Percentiles rank a stretch among this genome's conserved stretches.
These are phyloP conservation scores for Neotoma lepida DNA, from an alignment of 2,113 vertebrate species.

Conservation along the genomic window DNA sequence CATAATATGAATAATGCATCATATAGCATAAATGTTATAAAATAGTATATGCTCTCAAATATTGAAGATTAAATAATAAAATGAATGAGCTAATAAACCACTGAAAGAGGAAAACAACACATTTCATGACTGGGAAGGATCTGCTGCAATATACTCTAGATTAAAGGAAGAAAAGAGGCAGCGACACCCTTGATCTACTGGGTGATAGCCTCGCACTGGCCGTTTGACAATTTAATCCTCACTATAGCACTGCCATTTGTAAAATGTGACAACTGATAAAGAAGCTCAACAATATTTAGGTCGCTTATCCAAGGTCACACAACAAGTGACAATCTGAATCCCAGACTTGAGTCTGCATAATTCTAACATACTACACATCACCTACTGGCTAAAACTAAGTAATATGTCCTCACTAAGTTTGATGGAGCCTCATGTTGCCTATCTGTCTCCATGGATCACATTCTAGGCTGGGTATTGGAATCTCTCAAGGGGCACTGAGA, in stretches of 20 bases:
- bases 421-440: not conserved
- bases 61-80: slow-evolving; percentile 42
- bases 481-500: not conserved
- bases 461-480: not conserved
- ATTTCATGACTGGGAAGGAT: not conserved
- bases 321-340: not conserved
- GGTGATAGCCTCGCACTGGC: not conserved
- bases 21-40: not conserved
- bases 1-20: not conserved
- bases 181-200: not conserved
- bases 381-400: not conserved
- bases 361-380: not conserved
- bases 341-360: not conserved
- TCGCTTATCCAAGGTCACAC: slow-evolving; percentile 49
- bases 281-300: slow-evolving; percentile 23
- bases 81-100: not conserved
- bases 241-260: not conserved
- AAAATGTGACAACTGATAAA: slow-evolving; percentile 55
- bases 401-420: not conserved
- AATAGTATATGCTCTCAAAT: not conserved
- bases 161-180: not conserved
- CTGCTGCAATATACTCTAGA: not conserved
- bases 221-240: slow-evolving; percentile 17
- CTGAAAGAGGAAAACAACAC: not conserved
- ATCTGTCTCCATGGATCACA: not conserved